Percentiles rank a stretch among this genome's conserved stretches.
Conservation (phyloP, 2,888 invertebrate genomes). For the Pterostichus madidus region DNA sequence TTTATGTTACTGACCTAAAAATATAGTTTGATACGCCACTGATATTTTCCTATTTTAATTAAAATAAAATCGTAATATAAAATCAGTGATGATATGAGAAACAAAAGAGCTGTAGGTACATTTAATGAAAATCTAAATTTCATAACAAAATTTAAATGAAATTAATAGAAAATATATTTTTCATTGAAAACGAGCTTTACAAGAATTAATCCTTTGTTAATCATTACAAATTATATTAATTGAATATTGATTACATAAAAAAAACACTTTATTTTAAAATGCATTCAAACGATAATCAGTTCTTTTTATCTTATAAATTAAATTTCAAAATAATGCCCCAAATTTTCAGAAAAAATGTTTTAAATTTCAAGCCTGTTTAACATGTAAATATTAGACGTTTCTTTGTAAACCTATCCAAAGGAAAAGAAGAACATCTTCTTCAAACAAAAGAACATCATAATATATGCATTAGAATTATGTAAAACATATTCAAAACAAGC, state of each 20-base stretch:
- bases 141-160: no score
- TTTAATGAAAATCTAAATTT: no score
- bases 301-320: constrained; percentile 28
- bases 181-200: not conserved
- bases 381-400: constrained; percentile 46
- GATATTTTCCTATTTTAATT: constrained; percentile 1
- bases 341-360: constrained; percentile 9
- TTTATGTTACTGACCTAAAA: no score
- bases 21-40: no score
- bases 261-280: not conserved
- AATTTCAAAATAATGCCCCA: constrained; percentile 13
- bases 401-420: constrained; percentile 7
- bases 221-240: no score
- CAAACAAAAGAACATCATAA: constrained; percentile 52
- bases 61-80: constrained; percentile 16
- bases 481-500: constrained; percentile 46
- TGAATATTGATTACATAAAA: no score
- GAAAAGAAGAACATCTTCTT: constrained; percentile 29
- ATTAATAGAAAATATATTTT: no score
- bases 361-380: not conserved
- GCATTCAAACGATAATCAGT: not conserved
- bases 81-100: not conserved
- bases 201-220: no score
- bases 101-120: no score
- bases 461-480: constrained; percentile 61